phyloP scores from a whole-genome alignment of 2,113 vertebrate species.

The Apodemus speciosus region DNA sequence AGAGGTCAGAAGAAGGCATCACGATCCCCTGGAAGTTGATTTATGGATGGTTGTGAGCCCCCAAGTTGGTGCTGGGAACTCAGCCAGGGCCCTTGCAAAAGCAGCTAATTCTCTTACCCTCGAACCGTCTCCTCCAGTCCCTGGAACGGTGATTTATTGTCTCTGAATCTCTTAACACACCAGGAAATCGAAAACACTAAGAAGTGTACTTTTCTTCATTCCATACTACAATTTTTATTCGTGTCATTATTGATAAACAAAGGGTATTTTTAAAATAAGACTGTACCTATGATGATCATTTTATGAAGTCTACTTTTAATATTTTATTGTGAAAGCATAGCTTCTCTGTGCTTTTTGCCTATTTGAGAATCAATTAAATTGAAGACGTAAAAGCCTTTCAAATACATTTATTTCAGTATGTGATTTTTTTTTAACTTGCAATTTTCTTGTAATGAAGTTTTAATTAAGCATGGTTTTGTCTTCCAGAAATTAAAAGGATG shows the following conservation, averaged over 20 bases:
- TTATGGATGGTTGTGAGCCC: background rate
- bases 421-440: background rate
- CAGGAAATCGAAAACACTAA: background rate
- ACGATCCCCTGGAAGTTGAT: background rate
- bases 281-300: background rate
- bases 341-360: conserved; percentile 38
- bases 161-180: background rate
- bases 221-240: background rate
- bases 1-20: background rate
- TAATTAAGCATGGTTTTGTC: background rate
- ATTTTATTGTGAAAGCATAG: conserved; percentile 31
- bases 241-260: background rate
- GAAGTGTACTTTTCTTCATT: background rate
- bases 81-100: background rate
- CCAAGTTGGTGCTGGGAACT: background rate
- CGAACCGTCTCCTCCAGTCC: background rate
- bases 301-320: conserved; percentile 31
- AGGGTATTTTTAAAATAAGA: background rate
- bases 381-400: background rate
- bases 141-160: background rate
- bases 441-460: background rate
- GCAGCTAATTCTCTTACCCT: background rate
- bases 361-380: conserved; percentile 40
- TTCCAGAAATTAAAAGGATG: conserved; percentile 11
- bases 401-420: background rate